Conservation (phyloP, 2,888 invertebrate genomes). For the Synanthedon myopaeformis region DNA sequence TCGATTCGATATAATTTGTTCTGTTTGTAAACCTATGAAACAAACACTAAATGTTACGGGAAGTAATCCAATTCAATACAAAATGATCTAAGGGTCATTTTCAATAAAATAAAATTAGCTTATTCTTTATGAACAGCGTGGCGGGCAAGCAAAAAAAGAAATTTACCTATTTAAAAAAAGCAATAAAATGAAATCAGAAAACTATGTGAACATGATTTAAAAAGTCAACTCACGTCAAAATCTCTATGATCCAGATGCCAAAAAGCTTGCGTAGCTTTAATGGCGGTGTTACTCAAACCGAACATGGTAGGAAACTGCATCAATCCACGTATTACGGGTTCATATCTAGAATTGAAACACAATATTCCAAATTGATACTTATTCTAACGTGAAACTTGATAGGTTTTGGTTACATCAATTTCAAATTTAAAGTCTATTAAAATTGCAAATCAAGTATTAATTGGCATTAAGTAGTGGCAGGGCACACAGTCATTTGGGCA, state of each 20-base stretch:
- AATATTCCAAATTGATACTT: no score
- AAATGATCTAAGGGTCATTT: no score
- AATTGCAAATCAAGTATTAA: no score
- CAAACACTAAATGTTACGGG: no score
- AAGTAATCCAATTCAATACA: constrained; percentile 2
- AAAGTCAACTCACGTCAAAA: constrained; percentile 72
- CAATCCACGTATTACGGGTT: constrained; percentile 75
- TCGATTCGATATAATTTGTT: no score
- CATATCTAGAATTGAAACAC: constrained; percentile 43
- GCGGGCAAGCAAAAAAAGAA: not conserved
- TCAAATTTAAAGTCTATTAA: no score
- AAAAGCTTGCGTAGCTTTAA: constrained; percentile 86
- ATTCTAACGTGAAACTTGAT: not conserved
- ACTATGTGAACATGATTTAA: no score
- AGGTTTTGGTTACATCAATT: not conserved
- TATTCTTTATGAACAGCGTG: not conserved
- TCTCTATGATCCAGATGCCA: constrained; percentile 92
- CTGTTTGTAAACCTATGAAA: no score
- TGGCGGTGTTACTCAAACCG: constrained; percentile 77
- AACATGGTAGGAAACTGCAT: constrained; percentile 87
- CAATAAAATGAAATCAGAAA: not conserved
- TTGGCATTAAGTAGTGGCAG: no score
- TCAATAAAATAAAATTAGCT: no score
- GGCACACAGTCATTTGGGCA: no score
- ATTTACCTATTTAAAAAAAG: not conserved